Conservation (phyloP, 2,888 invertebrate genomes). For the Lucinisca nassula region DNA sequence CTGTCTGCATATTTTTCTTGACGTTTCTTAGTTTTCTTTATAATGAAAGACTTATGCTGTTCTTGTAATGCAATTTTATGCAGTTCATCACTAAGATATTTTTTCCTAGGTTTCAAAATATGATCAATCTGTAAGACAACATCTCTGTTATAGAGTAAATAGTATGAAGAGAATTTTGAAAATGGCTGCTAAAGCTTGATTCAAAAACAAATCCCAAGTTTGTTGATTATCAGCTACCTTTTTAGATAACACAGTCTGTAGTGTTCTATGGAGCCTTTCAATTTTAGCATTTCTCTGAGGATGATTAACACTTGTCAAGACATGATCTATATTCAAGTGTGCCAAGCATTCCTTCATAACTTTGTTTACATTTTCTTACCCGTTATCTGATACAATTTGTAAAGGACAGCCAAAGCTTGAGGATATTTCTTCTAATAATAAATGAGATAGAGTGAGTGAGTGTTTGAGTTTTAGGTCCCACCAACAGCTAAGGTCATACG, state of each 20-base stretch:
- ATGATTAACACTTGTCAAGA: slow-evolving; percentile 14
- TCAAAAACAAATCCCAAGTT: slow-evolving; percentile 5
- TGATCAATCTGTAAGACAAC: slow-evolving; percentile 54
- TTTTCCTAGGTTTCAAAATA: slow-evolving; percentile 44
- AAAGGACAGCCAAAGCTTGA: slow-evolving; percentile 8
- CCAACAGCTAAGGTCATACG: too few relatives aligned
- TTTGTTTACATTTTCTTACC: slow-evolving; percentile 10
- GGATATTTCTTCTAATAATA: slow-evolving; percentile 26
- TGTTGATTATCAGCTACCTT: not conserved
- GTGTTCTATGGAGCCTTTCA: slow-evolving; percentile 23
- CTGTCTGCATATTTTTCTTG: too few relatives aligned
- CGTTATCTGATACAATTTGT: slow-evolving; percentile 1
- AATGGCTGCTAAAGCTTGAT: slow-evolving; percentile 11
- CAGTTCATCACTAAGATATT: slow-evolving; percentile 45
- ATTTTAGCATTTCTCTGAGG: slow-evolving; percentile 18
- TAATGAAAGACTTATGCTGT: slow-evolving; percentile 58
- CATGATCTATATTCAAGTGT: not conserved
- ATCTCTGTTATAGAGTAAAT: slow-evolving; percentile 54
- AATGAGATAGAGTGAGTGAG: too few relatives aligned
- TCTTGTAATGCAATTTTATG: slow-evolving; percentile 57
- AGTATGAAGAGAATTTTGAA: slow-evolving; percentile 44
- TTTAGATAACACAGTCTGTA: not conserved
- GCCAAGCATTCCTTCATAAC: not conserved
- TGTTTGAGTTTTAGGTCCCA: too few relatives aligned
- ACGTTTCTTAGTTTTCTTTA: too few relatives aligned